These are phyloP conservation scores for Dryobotodes eremita DNA, from an alignment of 2,888 invertebrate species.

Conservation along the genomic window DNA sequence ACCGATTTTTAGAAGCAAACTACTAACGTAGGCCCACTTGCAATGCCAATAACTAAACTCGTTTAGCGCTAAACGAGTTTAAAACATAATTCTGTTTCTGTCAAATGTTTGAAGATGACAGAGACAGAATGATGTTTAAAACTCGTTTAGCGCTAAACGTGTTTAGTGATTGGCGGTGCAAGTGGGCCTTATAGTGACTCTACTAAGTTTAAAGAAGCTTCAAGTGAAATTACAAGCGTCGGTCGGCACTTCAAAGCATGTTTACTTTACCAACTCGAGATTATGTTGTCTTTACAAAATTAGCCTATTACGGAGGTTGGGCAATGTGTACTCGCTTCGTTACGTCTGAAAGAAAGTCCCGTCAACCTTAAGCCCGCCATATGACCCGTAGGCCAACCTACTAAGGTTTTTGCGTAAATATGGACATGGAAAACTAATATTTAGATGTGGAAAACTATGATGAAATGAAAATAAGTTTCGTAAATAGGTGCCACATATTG, in stretches of 20 bases:
- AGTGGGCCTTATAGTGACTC: background rate
- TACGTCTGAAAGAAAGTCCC: constrained; percentile 80
- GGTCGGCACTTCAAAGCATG: constrained; percentile 83
- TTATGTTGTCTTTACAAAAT: constrained; percentile 88
- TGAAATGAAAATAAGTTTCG: constrained; percentile 21
- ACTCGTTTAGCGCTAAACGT: too few relatives aligned
- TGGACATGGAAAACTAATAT: constrained; percentile 56
- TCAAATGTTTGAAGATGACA: too few relatives aligned
- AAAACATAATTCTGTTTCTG: too few relatives aligned
- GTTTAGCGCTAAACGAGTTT: too few relatives aligned
- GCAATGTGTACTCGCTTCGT: constrained; percentile 82
- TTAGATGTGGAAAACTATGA: constrained; percentile 31
- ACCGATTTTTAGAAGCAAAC: constrained; percentile 41
- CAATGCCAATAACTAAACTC: too few relatives aligned
- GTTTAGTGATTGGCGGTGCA: too few relatives aligned
- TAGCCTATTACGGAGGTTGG: constrained; percentile 83
- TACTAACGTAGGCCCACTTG: constrained; percentile 15
- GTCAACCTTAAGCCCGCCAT: constrained; percentile 62
- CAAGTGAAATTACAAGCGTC: constrained; percentile 81
- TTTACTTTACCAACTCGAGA: constrained; percentile 80
- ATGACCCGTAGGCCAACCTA: constrained; percentile 52
- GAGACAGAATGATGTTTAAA: too few relatives aligned
- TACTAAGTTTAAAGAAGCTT: constrained; percentile 60
- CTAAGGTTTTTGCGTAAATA: constrained; percentile 61
- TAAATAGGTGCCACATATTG: too few relatives aligned